A percentile compares a stretch with the other conserved stretches of the same genome.
Conservation (phyloP, 2,113 vertebrate species). For the Charina bottae region DNA sequence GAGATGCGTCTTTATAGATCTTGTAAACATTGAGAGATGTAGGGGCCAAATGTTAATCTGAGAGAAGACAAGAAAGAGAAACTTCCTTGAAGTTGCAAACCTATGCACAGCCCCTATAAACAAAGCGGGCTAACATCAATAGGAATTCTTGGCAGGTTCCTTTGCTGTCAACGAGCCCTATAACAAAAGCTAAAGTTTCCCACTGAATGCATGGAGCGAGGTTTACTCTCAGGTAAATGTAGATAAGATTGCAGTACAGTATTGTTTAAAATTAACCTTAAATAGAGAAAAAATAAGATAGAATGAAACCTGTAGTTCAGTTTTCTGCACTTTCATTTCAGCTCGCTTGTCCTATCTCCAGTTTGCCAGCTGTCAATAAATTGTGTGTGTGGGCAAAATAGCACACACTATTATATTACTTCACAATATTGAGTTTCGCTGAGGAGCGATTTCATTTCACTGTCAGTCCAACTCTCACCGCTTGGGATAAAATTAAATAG, state of each 20-base stretch:
- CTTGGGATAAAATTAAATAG: neutral
- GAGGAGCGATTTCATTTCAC: neutral
- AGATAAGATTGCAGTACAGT: neutral
- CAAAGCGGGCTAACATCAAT: neutral
- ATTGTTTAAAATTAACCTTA: neutral
- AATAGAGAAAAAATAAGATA: neutral
- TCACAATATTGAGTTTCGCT: neutral
- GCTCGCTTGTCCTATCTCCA: neutral
- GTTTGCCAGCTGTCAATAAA: constrained; percentile 4
- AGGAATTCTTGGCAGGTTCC: neutral
- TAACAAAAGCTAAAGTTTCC: neutral
- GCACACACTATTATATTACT: neutral
- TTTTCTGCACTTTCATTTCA: neutral
- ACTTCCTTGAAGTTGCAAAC: too few species aligned
- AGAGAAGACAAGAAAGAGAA: too few species aligned
- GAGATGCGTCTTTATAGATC: too few species aligned
- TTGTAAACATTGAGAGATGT: too few species aligned
- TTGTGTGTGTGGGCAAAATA: neutral
- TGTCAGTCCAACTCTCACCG: neutral
- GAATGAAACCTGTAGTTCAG: neutral
- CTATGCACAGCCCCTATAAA: neutral
- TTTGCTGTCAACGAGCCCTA: neutral
- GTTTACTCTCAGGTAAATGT: neutral
- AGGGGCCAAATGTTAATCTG: too few species aligned
- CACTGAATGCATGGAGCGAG: neutral